phyloP scores from a whole-genome alignment of 2,888 invertebrate species.

The Mechanitis mazaeus region DNA sequence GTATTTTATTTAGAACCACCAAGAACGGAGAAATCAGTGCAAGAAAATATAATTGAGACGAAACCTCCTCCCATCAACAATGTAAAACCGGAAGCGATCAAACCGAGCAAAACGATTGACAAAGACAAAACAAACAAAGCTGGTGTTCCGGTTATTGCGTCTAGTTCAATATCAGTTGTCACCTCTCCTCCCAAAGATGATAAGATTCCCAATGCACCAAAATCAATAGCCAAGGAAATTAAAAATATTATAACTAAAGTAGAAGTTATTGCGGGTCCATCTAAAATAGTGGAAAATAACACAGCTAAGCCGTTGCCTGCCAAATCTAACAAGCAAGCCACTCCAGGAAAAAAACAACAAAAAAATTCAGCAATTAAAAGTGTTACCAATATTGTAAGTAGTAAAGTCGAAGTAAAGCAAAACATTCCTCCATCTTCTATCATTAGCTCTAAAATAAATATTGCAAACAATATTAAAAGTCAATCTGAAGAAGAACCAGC shows the following conservation, averaged over 20 bases:
- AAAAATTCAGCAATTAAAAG: slow-evolving; percentile 57
- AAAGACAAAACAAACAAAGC: slow-evolving; percentile 62
- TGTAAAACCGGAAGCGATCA: slow-evolving; percentile 63
- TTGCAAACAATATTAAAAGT: slow-evolving; percentile 74
- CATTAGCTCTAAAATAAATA: slow-evolving; percentile 67
- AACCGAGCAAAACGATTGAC: slow-evolving; percentile 63
- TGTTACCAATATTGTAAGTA: slow-evolving; percentile 60
- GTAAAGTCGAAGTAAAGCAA: slow-evolving; percentile 72
- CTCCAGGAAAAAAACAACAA: slow-evolving; percentile 48
- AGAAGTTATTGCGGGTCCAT: slow-evolving; percentile 75
- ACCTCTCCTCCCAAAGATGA: slow-evolving; percentile 65
- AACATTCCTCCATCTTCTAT: slow-evolving; percentile 47
- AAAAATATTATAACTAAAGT: slow-evolving; percentile 72
- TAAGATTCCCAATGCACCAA: slow-evolving; percentile 57
- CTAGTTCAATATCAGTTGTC: slow-evolving; percentile 62
- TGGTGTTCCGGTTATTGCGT: slow-evolving; percentile 50
- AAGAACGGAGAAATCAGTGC: slow-evolving; percentile 60
- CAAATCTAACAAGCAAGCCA: slow-evolving; percentile 51
- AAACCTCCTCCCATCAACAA: slow-evolving; percentile 60
- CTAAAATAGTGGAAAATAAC: slow-evolving; percentile 62
- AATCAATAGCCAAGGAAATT: slow-evolving; percentile 65
- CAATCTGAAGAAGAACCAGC: slow-evolving; percentile 75
- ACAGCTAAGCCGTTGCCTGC: slow-evolving; percentile 46
- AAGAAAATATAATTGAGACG: slow-evolving; percentile 70
- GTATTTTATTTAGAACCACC: slow-evolving; percentile 58